phyloP scores from a whole-genome alignment of 2,888 invertebrate genomes.

The Erebia palarica region DNA sequence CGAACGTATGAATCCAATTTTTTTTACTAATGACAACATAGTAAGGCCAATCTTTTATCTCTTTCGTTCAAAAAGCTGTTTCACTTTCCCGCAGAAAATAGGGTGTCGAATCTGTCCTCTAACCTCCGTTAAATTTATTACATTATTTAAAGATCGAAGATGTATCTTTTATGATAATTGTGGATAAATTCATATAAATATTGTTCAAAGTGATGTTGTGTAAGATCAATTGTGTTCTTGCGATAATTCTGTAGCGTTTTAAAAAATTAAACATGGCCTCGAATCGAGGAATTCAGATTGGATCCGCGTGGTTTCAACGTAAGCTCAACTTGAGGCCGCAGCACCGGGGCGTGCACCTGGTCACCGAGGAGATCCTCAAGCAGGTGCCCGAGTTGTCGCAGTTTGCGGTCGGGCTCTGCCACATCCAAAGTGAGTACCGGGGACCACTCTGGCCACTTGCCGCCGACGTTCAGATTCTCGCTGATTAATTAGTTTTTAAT shows the following conservation, averaged over 20 bases:
- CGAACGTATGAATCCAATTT: slow-evolving; percentile 27
- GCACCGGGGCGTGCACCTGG: slow-evolving; percentile 97
- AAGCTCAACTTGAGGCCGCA: slow-evolving; percentile 98
- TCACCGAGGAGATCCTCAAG: slow-evolving; percentile 97
- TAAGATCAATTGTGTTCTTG: slow-evolving; percentile 80
- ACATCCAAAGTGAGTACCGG: slow-evolving; percentile 95
- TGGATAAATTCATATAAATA: slow-evolving; percentile 82
- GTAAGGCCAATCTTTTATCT: slow-evolving; percentile 61
- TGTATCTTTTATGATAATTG: slow-evolving; percentile 88
- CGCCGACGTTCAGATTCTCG: slow-evolving; percentile 68
- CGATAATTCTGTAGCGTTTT: slow-evolving; percentile 80
- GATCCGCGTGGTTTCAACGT: slow-evolving; percentile 99
- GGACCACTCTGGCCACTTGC: slow-evolving; percentile 55
- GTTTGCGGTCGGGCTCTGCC: slow-evolving; percentile 97
- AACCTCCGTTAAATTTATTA: slow-evolving; percentile 81
- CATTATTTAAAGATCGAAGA: slow-evolving; percentile 79
- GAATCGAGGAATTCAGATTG: slow-evolving; percentile 95
- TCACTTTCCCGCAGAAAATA: slow-evolving; percentile 83
- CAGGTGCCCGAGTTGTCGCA: slow-evolving; percentile 97
- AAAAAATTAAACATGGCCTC: slow-evolving; percentile 90
- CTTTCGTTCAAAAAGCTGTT: slow-evolving; percentile 75
- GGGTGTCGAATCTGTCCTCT: slow-evolving; percentile 83
- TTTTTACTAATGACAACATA: slow-evolving; percentile 68
- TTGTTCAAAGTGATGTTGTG: slow-evolving; percentile 82
- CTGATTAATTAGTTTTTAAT: slow-evolving; percentile 53